These are phyloP conservation scores for Aspidiotus rigidus DNA, from an alignment of 2,888 invertebrate species.

Conservation along the genomic window DNA sequence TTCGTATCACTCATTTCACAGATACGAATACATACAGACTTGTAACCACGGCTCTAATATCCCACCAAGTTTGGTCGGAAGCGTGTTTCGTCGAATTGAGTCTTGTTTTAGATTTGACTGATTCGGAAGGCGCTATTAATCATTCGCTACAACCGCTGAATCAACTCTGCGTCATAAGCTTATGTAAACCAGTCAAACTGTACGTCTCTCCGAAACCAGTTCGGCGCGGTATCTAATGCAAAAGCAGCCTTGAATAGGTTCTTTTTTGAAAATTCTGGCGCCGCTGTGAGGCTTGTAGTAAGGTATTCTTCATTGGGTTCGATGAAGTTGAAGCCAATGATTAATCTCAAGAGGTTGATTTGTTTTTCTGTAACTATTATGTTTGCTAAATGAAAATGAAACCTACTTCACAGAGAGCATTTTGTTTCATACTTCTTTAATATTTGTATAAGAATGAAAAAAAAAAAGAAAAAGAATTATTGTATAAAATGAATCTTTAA, in stretches of 20 bases:
- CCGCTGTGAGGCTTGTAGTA: too few species aligned
- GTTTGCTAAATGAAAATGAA: too few species aligned
- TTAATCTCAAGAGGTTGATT: too few species aligned
- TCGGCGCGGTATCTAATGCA: conserved; percentile 62
- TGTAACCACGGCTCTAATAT: conserved; percentile 76
- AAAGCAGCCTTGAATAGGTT: not conserved
- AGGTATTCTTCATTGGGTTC: too few species aligned
- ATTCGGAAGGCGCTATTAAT: conserved; percentile 46
- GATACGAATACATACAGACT: conserved; percentile 57
- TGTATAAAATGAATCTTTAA: too few species aligned
- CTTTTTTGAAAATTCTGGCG: too few species aligned
- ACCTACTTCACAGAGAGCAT: too few species aligned
- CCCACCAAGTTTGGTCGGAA: conserved; percentile 88
- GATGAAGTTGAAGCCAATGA: too few species aligned
- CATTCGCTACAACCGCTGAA: conserved; percentile 47
- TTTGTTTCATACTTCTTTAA: too few species aligned
- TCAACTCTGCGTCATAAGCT: conserved; percentile 58
- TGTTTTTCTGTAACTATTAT: too few species aligned
- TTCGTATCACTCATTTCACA: conserved; percentile 40
- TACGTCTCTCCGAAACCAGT: conserved; percentile 81
- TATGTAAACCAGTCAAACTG: conserved; percentile 78
- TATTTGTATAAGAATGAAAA: too few species aligned
- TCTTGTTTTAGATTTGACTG: conserved; percentile 66
- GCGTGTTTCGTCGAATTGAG: conserved; percentile 80
- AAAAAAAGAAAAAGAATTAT: too few species aligned